Evolutionary conservation across 2,888 invertebrate species (phyloP).

Genomic region (Diogma glabrata): DNA sequence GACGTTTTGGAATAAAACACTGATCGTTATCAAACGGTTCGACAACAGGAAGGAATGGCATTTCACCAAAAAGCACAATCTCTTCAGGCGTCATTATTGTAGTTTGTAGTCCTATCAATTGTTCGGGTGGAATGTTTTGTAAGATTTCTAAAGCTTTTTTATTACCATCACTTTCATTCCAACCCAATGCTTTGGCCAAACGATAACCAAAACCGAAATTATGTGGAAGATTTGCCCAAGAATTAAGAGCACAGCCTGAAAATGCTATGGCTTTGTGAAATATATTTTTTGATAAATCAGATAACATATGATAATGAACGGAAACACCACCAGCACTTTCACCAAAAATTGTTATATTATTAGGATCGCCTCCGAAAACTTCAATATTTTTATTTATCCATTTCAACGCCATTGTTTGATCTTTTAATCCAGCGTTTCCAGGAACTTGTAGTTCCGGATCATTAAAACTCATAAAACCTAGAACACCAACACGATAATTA

Average conservation of each 20-base stretch:
- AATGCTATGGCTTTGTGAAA: background rate
- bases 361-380: background rate
- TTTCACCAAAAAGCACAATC: constrained; percentile 24
- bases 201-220: constrained; percentile 26
- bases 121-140: constrained; percentile 19
- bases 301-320: background rate
- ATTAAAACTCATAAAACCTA: constrained; percentile 39
- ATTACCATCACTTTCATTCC: background rate
- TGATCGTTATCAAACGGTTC: background rate
- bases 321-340: background rate
- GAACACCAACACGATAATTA: constrained; percentile 20
- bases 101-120: constrained; percentile 28
- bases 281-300: background rate
- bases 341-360: background rate
- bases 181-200: background rate
- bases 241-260: background rate
- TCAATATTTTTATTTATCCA: constrained; percentile 4
- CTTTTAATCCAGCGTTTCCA: constrained; percentile 31
- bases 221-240: constrained; percentile 18
- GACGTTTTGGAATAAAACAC: background rate
- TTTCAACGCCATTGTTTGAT: background rate
- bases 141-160: constrained; percentile 3
- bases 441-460: constrained; percentile 38
- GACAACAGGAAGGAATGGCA: constrained; percentile 17
- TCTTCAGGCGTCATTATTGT: constrained; percentile 31